Base-by-base conservation (phyloP, 2,797 vertebrate species). In the Cossypha dichroa region DNA sequence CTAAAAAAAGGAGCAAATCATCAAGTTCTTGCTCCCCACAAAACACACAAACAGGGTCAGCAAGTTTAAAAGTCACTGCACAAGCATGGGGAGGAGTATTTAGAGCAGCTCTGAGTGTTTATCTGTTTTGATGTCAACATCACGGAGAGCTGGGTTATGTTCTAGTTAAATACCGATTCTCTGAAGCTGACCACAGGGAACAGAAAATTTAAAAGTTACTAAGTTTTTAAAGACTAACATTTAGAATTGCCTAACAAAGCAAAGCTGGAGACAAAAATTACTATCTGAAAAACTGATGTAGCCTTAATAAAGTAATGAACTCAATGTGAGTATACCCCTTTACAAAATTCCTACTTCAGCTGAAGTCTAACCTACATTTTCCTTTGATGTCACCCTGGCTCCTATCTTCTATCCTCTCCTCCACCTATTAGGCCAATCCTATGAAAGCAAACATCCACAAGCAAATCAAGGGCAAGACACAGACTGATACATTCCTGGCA, bases 1-100 rank as follows among this genome's bases (percentile, higher is more conserved):
- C 99, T 99, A 94, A 87, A 97, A 97, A 89, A 77, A 94, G 29
- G 10, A 80, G 13, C 10, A 91, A n/a, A 91, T 40, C 8, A 36
- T 58, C 23, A 91, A 78, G n/a, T 18, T 54, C 25, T 33, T 18
- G 5, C 14, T 13, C 12, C 18, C 6, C 10, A 1, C 6, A 48
- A 46, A 74, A n/a, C 10, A 68, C 23, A 63, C 5, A 40, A 15
- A 16, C 28, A 62, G 33, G 25, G 4, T 52, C 49, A 94, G 60
- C 9, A 70, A 66, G 25, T 55, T 58, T 16, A 17, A 1, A 56
- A 64, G 36, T 13, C 43, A 26, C 5, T 41, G 13, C 4, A 40
- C 9, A 25, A 33, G 49, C 14, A 46, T 1, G 0, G 31, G 11
- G 10, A 85, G 2, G 8, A 82, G 17, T 28, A 52, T 8, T 48